Evolutionary conservation across 30 jellyfish, hydroid and myxozoan genomes (phyloP), one percentile per base, ranked within the genome.

Genomic region (Hydractinia symbiolongicarpus): DNA sequence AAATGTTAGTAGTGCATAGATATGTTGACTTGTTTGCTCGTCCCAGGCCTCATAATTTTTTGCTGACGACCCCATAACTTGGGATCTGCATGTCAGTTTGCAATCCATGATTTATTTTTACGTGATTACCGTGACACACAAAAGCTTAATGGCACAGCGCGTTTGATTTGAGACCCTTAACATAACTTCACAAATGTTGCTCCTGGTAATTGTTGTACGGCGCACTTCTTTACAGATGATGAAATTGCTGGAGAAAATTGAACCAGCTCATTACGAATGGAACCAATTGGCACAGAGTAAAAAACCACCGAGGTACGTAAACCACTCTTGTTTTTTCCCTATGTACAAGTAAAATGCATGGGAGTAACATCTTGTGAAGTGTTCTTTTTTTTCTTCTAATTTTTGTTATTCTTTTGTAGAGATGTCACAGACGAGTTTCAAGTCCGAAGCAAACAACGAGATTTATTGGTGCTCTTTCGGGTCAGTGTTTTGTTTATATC

Each of bases 391-490:
- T 64, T 7, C 19, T 64, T 44, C 4, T 4, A n/a, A 51, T 30
- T 7, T 66, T 1, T 66, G 49, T 53, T 8, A 4, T 54, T 15
- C 14, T 73, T 73, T 52, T 7, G 17, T 64, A 93, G 98, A 64
- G 98, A 93, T 55, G 98, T 93, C 11, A 93, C 98, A 7, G 98
- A 93, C 53, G 98, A 93, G 81, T 93, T 93, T 72, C 82, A 73
- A 80, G 94, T 93, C 16, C 76, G 98, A 76, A 93, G 98, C 89
- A 93, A 88, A 81, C 89, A 85, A 55, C 84, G 98, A 40, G 98
- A 93, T 79, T 77, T 93, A n/a, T 79, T 88, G 52, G 90, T 84
- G 40, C 76, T 83, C 56, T 93, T 86, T 77, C 82, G 87, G 79
- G 98, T 93, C 8, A 8, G 97, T 78, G 17, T 9, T 16, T 7